Base-by-base conservation (phyloP, 2,797 vertebrate genomes). In the Notolepis coatsorum region DNA sequence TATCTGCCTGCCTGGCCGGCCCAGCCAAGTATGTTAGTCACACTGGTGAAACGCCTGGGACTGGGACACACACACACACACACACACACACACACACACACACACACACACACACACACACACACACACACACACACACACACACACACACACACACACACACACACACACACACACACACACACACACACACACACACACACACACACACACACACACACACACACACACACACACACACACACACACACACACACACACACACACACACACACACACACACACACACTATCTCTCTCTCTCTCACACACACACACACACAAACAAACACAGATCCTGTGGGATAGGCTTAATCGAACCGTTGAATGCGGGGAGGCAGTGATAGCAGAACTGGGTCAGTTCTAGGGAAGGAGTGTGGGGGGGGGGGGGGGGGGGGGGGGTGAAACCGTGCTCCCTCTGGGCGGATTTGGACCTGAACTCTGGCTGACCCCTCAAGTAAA, bases 341-440 rank as follows among this genome's bases (percentile, higher is more conserved):
- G 81, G n/a, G 85, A 82, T 68, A 81, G 81, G 80, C 84, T 82
- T 90, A 90, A 91, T 90, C 85, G 84, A 81, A 65, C 83, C 47
- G 81, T 68, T 88, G 79, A 85, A 84, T 71, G 69, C 61, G 13
- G 10, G 52, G 78, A 60, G 77, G 80, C 48, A 56, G 76, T 27
- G 87, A 88, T 88, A 82, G 81, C 75, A 78, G 73, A 92, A 91
- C 51, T 91, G 83, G 91, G 91, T 89, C 90, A 92, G 67, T 77
- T 71, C 71, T 73, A 55, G 74, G 80, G 82, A 87, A 65, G 86
- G 78, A 48, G 73, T 61, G 48, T 28, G 68, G 66, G n/a, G n/a
- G n/a, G n/a, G n/a, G n/a, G n/a, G n/a, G n/a, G n/a, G n/a, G n/a
- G n/a, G n/a, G n/a, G n/a, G n/a, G n/a, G n/a, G n/a, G n/a, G n/a